Percentiles rank a stretch among this genome's conserved stretches.
Conservation (phyloP, 2,888 invertebrate genomes). For the Orthosia gracilis region DNA sequence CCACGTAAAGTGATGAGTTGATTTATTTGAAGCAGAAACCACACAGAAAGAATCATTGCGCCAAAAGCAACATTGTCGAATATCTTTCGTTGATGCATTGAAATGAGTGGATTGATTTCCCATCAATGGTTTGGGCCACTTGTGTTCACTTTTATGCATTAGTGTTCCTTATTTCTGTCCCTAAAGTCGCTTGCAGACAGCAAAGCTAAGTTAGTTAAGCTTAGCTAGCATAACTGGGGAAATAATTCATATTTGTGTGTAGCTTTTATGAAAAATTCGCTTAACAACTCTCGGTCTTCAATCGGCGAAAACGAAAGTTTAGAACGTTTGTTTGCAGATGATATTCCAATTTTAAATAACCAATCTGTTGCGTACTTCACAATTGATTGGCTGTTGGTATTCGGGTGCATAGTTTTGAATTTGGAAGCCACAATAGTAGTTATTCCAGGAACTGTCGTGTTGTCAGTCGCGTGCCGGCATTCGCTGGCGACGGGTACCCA, state of each 20-base stretch:
- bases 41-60: neutral
- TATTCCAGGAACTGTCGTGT: slow-evolving; percentile 57
- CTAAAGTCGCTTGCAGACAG: neutral
- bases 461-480: slow-evolving; percentile 51
- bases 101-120: neutral
- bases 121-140: slow-evolving; percentile 5
- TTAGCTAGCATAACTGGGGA: neutral
- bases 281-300: neutral
- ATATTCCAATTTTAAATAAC: neutral
- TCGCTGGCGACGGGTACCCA: slow-evolving; percentile 39
- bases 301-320: neutral
- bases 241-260: too few species aligned
- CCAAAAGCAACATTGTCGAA: neutral
- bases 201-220: neutral
- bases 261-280: too few species aligned
- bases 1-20: neutral
- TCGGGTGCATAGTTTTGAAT: slow-evolving; percentile 38
- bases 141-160: neutral
- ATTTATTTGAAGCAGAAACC: slow-evolving; percentile 15
- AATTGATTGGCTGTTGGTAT: slow-evolving; percentile 28
- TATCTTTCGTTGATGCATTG: neutral
- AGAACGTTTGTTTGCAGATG: neutral
- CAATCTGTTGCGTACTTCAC: neutral
- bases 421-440: slow-evolving; percentile 31
- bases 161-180: neutral